These are phyloP conservation scores for Sycobia sp. DNA, from an alignment of 1,140 invertebrate genomes.

Conservation along the genomic window DNA sequence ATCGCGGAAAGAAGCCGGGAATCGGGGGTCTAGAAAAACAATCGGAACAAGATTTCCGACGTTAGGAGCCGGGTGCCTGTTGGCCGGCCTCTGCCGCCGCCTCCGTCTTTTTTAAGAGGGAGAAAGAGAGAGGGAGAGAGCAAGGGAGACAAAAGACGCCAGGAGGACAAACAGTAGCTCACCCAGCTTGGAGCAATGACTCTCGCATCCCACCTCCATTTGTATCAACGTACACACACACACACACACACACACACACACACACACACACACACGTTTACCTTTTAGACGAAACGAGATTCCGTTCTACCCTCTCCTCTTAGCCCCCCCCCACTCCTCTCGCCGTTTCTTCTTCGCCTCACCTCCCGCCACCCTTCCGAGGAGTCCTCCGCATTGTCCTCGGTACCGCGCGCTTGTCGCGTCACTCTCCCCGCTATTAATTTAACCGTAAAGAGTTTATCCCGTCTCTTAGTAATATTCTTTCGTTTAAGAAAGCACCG, in stretches of 20 bases:
- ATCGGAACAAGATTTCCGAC: conserved; percentile 15
- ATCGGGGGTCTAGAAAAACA: not conserved
- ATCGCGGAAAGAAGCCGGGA: not conserved
- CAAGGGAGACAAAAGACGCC: too few relatives aligned
- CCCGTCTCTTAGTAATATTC: conserved; percentile 40
- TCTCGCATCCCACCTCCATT: conserved; percentile 32
- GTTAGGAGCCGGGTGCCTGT: conserved; percentile 3
- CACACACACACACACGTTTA: conserved; percentile 13
- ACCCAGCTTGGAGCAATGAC: conserved; percentile 41
- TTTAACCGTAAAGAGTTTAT: conserved; percentile 48
- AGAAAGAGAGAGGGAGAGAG: too few relatives aligned
- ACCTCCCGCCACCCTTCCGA: conserved; percentile 12
- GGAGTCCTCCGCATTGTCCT: conserved; percentile 49
- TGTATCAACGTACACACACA: too few relatives aligned
- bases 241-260: too few relatives aligned
- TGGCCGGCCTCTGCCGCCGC: conserved; percentile 35
- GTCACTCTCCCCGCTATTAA: conserved; percentile 43
- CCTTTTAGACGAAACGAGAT: not conserved
- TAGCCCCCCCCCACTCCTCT: not conserved
- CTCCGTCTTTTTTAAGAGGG: conserved; percentile 35
- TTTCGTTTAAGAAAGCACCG: conserved; percentile 11
- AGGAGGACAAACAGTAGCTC: conserved; percentile 39
- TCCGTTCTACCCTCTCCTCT: not conserved
- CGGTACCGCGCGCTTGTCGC: conserved; percentile 35
- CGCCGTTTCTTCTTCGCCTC: not conserved